Percentiles rank a stretch among this genome's conserved stretches.
Evolutionary conservation across 2,113 vertebrate species (phyloP).

Genomic region (Desmodus rotundus): DNA sequence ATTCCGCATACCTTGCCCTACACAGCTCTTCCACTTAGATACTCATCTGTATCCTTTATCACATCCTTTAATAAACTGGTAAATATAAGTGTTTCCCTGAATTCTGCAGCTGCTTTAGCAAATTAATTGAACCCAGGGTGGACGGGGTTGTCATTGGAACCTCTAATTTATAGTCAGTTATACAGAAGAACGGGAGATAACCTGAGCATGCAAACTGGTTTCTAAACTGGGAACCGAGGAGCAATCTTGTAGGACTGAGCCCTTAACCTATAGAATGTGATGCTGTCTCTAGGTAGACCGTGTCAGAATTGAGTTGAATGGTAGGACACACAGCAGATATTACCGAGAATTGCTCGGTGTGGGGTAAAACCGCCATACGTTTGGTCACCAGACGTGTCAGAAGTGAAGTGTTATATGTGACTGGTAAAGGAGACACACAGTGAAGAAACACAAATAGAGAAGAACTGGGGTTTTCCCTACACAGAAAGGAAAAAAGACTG

Average conservation of each 20-base stretch:
- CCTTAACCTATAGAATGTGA: not conserved
- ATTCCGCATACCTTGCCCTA: not conserved
- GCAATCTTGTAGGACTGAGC: not conserved
- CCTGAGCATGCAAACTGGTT: not conserved
- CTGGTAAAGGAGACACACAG: not conserved
- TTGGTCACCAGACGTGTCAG: not conserved
- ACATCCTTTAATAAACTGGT: not conserved
- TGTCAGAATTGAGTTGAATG: not conserved
- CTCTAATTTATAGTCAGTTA: not conserved
- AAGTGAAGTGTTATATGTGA: not conserved
- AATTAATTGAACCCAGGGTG: not conserved
- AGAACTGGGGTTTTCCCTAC: not conserved
- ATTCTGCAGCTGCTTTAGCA: not conserved
- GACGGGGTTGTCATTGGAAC: not conserved
- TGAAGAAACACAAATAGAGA: not conserved
- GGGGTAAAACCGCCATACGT: not conserved
- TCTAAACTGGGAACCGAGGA: not conserved
- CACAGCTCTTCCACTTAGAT: not conserved
- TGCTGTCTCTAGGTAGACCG: not conserved
- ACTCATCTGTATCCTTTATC: not conserved
- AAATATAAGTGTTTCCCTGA: not conserved
- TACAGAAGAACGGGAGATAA: not conserved
- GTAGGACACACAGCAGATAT: not conserved
- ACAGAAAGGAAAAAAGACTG: not conserved
- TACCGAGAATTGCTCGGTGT: not conserved